Evolutionary conservation across 2,113 vertebrate genomes (phyloP), one percentile per base, ranked within the genome.

Genomic region (Suncus etruscus): DNA sequence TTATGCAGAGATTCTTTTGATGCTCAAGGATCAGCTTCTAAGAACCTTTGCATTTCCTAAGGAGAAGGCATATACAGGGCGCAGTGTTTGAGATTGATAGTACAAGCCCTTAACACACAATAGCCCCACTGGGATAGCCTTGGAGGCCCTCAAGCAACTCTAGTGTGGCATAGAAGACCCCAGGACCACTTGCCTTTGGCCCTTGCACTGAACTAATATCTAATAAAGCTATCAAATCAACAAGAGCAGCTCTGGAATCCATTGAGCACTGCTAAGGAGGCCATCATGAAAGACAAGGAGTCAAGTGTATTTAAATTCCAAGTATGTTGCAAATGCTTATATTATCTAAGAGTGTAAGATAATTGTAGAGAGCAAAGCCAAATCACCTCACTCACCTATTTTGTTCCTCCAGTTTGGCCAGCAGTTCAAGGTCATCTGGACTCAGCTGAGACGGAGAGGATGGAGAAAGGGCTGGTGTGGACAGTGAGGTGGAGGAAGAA

Each of bases 361-460:
- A 93, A 89, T 10, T 69, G 66, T 8, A 80, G 27, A 65, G 22
- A 74, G 16, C 85, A 72, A 92, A 51, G 16, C 2, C 20, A 85
- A 29, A 4, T 39, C 90, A 85, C 54, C 4, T 48, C 83, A 95
- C 92, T 97, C 84, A 99, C 99, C 99, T 99, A 97, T 99, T 99
- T 96, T 99, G 99, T 89, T 99, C 99, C 95, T 99, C 99, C 32
- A 99, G 98, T 93, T 99, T 99, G 96, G 99, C 99, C 0, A 99
- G 98, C 66, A 99, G 97, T 92, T 99, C 98, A 94, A 99, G 93
- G 74, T 99, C 99, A 18, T 99, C 99, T 1, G 99, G 99, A 97
- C 98, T 99, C 91, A 99, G 97, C 94, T 98, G 98, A n/a, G 97
- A 96, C 0, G 99, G 98, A 0, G 99, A 98, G 80, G 98, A 97